phyloP scores from a whole-genome alignment of 1,140 invertebrate genomes.

The Choristoneura fumiferana region DNA sequence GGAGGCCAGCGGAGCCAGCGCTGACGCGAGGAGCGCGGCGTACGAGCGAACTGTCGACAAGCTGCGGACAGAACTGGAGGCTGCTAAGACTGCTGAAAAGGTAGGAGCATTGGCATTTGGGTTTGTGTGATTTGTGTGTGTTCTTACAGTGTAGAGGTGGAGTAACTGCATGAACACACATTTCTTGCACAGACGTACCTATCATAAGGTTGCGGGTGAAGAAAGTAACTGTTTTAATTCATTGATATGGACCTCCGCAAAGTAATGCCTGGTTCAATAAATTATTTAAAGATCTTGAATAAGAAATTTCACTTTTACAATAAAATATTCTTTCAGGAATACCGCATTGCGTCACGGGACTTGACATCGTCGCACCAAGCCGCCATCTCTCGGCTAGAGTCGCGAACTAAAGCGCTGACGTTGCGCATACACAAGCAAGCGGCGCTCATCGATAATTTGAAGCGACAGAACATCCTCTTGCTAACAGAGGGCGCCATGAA shows the following conservation, averaged over 20 bases:
- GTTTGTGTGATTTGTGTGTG: too few species aligned
- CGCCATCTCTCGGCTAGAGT: conserved; percentile 44
- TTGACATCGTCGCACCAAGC: conserved; percentile 45
- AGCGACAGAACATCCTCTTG: conserved; percentile 46
- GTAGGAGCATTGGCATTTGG: too few species aligned
- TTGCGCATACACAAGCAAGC: conserved; percentile 39
- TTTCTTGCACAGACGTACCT: too few species aligned
- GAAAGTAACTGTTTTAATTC: too few species aligned
- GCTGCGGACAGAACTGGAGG: conserved; percentile 46
- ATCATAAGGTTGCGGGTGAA: too few species aligned
- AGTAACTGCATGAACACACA: too few species aligned
- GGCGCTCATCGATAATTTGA: conserved; percentile 51
- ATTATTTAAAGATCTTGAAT: too few species aligned
- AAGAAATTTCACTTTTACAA: not conserved
- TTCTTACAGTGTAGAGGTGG: too few species aligned
- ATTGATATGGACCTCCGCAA: too few species aligned
- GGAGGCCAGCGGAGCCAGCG: conserved; percentile 24
- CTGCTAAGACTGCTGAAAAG: conserved; percentile 43
- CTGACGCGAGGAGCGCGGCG: conserved; percentile 44
- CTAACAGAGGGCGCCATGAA: conserved; percentile 38
- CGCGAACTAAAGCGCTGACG: conserved; percentile 33
- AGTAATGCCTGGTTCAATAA: too few species aligned
- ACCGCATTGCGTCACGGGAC: conserved; percentile 41
- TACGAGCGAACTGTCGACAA: conserved; percentile 41
- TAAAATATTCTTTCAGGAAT: conserved; percentile 44